A percentile compares a stretch with the other conserved stretches of the same genome.
Evolutionary conservation across 2,888 invertebrate species (phyloP).

Genomic region (Temnothorax unifasciatus): DNA sequence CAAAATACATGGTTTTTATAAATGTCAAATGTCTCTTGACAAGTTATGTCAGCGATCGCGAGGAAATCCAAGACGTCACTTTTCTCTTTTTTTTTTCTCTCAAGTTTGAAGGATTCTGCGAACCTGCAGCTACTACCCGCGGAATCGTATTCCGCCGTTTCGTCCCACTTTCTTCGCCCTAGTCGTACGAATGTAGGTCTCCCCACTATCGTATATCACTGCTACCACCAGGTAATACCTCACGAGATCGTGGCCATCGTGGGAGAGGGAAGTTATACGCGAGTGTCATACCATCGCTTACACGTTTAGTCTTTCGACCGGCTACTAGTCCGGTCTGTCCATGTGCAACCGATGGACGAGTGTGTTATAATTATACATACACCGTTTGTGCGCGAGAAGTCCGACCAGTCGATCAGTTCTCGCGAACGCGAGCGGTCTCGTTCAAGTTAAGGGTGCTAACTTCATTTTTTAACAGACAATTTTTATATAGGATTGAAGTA

Average conservation of each 20-base stretch:
- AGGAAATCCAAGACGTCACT: background rate
- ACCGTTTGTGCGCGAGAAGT: conserved; percentile 5
- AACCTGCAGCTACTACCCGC: conserved; percentile 5
- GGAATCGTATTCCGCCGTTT: conserved; percentile 23
- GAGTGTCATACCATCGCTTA: conserved; percentile 58
- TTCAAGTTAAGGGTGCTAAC: background rate
- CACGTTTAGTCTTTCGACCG: conserved; percentile 72
- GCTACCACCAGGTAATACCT: conserved; percentile 42
- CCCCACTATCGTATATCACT: conserved; percentile 49
- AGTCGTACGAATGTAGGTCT: conserved; percentile 78
- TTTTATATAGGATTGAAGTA: background rate
- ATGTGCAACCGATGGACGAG: conserved; percentile 27
- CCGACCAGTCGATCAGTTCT: background rate
- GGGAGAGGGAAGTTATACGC: conserved; percentile 45
- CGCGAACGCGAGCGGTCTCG: background rate
- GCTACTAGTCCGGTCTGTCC: conserved; percentile 20
- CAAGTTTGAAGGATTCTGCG: background rate
- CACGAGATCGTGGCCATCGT: conserved; percentile 11
- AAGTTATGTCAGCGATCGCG: background rate
- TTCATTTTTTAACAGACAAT: conserved; percentile 1
- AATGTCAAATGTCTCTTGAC: background rate
- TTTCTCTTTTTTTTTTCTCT: background rate
- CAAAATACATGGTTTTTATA: conserved; percentile 29
- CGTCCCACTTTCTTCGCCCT: conserved; percentile 80
- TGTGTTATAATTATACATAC: conserved; percentile 56